Percentiles rank a stretch among this genome's conserved stretches.
These are phyloP conservation scores for Chouioia cunea DNA, from an alignment of 2,888 invertebrate species.

Conservation along the genomic window DNA sequence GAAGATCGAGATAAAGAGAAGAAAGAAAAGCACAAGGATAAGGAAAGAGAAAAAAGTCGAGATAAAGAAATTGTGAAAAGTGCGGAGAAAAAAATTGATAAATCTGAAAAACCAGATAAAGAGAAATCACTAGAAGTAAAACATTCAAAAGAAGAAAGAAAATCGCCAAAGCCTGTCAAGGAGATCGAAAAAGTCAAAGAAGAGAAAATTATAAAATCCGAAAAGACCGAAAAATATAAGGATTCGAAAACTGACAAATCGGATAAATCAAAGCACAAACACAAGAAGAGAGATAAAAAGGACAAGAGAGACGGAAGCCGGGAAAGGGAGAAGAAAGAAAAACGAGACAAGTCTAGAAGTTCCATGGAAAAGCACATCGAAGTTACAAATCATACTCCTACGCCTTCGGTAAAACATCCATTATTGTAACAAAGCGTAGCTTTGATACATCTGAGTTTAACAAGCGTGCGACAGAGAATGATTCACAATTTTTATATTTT, in stretches of 20 bases:
- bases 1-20: constrained; percentile 69
- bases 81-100: constrained; percentile 75
- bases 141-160: constrained; percentile 67
- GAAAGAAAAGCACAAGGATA: constrained; percentile 68
- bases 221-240: constrained; percentile 61
- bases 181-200: constrained; percentile 63
- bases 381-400: constrained; percentile 65
- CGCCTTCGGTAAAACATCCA: constrained; percentile 34
- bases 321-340: constrained; percentile 71
- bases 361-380: constrained; percentile 58
- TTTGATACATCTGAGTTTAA: too few species aligned
- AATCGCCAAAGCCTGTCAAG: constrained; percentile 59
- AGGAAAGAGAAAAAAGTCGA: constrained; percentile 71
- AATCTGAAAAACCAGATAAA: constrained; percentile 71
- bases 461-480: too few species aligned
- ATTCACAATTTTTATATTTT: too few species aligned
- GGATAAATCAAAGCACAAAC: constrained; percentile 70
- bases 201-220: constrained; percentile 57
- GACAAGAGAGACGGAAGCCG: constrained; percentile 77
- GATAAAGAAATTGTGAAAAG: constrained; percentile 66
- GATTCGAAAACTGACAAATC: constrained; percentile 64
- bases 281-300: constrained; percentile 73
- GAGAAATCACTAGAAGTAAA: constrained; percentile 68
- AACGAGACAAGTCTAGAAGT: constrained; percentile 64
- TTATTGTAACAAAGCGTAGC: too few species aligned